These are phyloP conservation scores for Aphis gossypii DNA, from an alignment of 1,140 invertebrate genomes.

Conservation along the genomic window DNA sequence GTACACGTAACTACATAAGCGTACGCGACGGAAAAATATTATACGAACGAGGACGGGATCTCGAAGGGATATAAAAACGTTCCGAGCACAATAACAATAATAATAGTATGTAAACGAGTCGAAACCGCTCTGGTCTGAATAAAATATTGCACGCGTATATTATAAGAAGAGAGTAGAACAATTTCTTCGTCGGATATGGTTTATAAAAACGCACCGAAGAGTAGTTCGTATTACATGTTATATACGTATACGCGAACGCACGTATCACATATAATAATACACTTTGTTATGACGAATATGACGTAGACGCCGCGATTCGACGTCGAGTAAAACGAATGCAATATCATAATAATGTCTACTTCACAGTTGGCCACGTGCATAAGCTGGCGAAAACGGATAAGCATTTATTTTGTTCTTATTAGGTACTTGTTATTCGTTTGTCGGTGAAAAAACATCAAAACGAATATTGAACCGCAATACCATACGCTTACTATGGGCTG, in stretches of 20 bases:
- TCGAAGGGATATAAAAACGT: background rate
- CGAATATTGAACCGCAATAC: background rate
- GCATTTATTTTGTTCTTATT: background rate
- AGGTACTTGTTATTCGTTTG: background rate
- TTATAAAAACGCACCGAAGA: constrained; percentile 5
- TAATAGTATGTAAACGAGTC: constrained; percentile 32
- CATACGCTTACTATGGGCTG: too few species aligned
- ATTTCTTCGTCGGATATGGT: background rate
- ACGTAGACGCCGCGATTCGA: background rate
- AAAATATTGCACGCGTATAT: constrained; percentile 20
- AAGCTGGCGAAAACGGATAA: background rate
- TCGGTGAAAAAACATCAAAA: background rate
- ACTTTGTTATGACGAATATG: background rate
- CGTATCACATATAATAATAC: background rate
- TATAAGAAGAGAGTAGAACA: background rate
- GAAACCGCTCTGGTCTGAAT: constrained; percentile 37
- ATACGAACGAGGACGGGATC: background rate
- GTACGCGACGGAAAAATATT: background rate
- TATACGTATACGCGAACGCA: background rate
- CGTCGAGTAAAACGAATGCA: constrained; percentile 5
- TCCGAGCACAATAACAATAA: background rate
- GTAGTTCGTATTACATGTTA: background rate
- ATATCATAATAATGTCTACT: background rate
- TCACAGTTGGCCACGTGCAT: background rate
- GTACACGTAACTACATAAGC: background rate